A percentile compares a stretch with the other conserved stretches of the same genome.
These are phyloP conservation scores for Phalacrocorax aristotelis DNA, from an alignment of 2,113 vertebrate species.

Conservation along the genomic window DNA sequence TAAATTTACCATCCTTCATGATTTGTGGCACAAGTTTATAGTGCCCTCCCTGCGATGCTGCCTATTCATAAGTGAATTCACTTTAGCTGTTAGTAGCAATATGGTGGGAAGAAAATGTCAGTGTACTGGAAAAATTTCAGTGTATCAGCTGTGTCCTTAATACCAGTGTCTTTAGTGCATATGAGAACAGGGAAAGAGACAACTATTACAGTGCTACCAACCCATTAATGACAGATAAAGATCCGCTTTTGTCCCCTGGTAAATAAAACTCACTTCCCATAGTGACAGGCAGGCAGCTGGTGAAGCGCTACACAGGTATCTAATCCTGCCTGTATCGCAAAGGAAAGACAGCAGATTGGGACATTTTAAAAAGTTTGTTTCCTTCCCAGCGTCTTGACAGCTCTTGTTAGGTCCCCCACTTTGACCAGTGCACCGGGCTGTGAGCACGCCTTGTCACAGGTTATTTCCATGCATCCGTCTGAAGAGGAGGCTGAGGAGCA, in stretches of 20 bases:
- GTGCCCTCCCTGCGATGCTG: background rate
- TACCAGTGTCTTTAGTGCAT: background rate
- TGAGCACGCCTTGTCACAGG: background rate
- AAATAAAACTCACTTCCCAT: background rate
- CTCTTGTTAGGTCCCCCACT: background rate
- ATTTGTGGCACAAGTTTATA: background rate
- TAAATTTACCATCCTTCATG: background rate
- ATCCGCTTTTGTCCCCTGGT: background rate
- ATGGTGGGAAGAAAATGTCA: background rate
- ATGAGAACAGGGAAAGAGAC: background rate
- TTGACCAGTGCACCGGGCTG: background rate
- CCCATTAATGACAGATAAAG: background rate
- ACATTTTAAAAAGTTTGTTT: background rate
- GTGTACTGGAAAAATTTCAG: too few relatives aligned
- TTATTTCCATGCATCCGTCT: background rate
- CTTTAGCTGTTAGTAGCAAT: background rate
- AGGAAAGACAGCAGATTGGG: background rate
- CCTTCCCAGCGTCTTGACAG: background rate
- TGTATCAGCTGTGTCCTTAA: background rate
- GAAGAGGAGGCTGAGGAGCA: background rate
- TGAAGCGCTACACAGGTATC: background rate
- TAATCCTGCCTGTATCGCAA: background rate
- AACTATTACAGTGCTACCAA: background rate
- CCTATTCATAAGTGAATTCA: background rate
- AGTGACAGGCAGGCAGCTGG: background rate